A percentile compares a stretch with the other conserved stretches of the same genome.
phyloP scores from a whole-genome alignment of 92 coral and sea anemone species.

The Scolanthus callimorphus region DNA sequence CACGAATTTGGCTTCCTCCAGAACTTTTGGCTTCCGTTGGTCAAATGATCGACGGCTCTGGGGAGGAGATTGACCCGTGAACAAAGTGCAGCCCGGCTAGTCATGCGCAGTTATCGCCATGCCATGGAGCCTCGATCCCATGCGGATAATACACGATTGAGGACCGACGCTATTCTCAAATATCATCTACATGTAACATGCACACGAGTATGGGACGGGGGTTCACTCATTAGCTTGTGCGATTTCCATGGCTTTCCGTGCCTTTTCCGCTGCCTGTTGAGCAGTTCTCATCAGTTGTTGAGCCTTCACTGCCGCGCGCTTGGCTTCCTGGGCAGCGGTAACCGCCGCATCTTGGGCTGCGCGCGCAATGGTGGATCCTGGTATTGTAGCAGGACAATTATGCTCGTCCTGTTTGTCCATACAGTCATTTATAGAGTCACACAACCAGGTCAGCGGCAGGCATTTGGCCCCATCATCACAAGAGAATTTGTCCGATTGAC shows the following conservation, averaged over 20 bases:
- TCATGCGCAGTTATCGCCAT: no score
- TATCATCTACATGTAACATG: no score
- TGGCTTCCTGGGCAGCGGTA: conserved; percentile 84
- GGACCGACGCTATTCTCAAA: no score
- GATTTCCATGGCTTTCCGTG: conserved; percentile 52
- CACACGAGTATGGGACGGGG: no score
- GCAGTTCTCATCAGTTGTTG: conserved; percentile 66
- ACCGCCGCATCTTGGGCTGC: conserved; percentile 85
- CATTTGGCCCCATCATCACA: conserved; percentile 81
- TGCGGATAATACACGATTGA: no score
- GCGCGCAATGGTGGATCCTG: conserved; percentile 57
- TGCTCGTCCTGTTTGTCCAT: conserved; percentile 72
- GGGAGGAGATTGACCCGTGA: no score
- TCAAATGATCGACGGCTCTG: no score
- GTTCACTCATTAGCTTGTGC: conserved; percentile 29
- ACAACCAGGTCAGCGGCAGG: conserved; percentile 87
- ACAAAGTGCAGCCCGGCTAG: no score
- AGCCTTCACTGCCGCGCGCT: conserved; percentile 70
- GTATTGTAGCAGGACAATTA: conserved; percentile 57
- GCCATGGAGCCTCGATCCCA: no score
- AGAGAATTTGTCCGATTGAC: conserved; percentile 50
- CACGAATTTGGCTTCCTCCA: no score
- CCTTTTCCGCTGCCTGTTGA: conserved; percentile 67
- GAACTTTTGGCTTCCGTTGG: no score
- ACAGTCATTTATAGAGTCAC: conserved; percentile 81